Evolutionary conservation across 2,113 vertebrate genomes (phyloP).

Genomic region (Neotoma lepida): DNA sequence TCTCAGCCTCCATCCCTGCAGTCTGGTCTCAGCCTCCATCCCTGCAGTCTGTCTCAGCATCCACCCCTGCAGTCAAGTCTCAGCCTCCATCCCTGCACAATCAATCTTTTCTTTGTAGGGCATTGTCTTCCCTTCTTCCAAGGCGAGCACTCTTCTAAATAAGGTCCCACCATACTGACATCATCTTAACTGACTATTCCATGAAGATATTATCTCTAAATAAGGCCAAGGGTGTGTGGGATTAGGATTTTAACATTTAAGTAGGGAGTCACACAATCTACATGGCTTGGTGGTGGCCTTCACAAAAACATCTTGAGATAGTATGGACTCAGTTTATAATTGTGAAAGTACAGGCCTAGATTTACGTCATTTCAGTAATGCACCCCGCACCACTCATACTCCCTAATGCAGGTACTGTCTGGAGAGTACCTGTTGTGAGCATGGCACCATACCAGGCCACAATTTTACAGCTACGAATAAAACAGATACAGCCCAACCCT

Average conservation of each 20-base stretch:
- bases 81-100: background rate
- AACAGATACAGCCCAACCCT: background rate
- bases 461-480: background rate
- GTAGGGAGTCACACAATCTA: background rate
- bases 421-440: background rate
- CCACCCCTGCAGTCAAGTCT: no score
- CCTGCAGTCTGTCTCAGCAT: no score
- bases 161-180: background rate
- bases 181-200: background rate
- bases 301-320: background rate
- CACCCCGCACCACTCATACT: background rate
- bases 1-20: no score
- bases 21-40: no score
- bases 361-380: background rate
- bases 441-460: background rate
- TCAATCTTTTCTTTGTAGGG: background rate
- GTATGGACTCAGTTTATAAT: background rate
- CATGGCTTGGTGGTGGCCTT: background rate
- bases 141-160: background rate
- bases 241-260: background rate
- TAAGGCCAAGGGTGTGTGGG: background rate
- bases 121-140: background rate
- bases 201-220: slow-evolving; percentile 1
- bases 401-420: background rate
- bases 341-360: background rate